Evolutionary conservation across 2,797 vertebrate species (phyloP).

Genomic region (Nyctalus aviator): DNA sequence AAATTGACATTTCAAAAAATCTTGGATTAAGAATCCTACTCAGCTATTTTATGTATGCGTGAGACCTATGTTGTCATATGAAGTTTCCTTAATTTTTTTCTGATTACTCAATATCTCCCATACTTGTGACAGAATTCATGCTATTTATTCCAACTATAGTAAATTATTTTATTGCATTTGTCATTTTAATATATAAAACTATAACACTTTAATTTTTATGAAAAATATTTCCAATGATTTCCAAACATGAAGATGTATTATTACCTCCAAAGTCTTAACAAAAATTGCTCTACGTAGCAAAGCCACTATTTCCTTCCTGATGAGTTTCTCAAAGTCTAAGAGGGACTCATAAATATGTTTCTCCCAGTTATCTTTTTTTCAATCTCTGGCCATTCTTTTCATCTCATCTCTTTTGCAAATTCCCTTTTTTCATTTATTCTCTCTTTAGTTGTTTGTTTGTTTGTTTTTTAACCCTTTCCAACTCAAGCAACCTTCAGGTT

Average conservation of each 20-base stretch:
- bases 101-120: constrained; percentile 57
- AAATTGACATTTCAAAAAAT: constrained; percentile 52
- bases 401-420: constrained; percentile 28
- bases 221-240: constrained; percentile 45
- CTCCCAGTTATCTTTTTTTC: not conserved
- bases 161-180: constrained; percentile 42
- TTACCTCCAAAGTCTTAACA: not conserved
- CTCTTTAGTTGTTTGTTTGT: not conserved
- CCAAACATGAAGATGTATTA: constrained; percentile 34
- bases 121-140: constrained; percentile 49
- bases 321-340: not conserved
- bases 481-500: not conserved
- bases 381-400: not conserved
- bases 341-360: not conserved
- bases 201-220: not conserved
- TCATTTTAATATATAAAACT: constrained; percentile 28
- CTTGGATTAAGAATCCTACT: constrained; percentile 3
- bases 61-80: constrained; percentile 43
- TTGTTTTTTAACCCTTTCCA: not conserved
- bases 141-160: constrained; percentile 41
- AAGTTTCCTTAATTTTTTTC: constrained; percentile 62
- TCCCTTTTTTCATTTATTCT: not conserved
- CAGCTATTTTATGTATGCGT: constrained; percentile 8
- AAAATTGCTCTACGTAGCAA: constrained; percentile 12
- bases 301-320: constrained; percentile 35